Evolutionary conservation across 1,140 invertebrate genomes (phyloP), one percentile per base, ranked within the genome.

Genomic region (Liolophura sinensis): DNA sequence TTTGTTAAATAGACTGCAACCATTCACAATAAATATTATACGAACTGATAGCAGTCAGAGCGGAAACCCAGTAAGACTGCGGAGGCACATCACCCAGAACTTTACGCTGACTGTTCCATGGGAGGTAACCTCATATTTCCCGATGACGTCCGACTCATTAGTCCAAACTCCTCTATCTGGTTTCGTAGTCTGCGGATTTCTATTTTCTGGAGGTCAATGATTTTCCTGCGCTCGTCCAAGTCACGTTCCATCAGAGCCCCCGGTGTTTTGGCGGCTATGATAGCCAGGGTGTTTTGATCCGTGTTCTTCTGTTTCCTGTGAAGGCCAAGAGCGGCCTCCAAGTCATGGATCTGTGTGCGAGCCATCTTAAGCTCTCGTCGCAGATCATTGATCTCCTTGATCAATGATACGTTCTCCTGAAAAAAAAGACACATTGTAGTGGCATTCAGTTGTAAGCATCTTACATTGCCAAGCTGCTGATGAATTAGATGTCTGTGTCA

Each of bases 371-470:
- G 76, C 75, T 92, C 90, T 22, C 87, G 86, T 46, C 91, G 87
- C 25, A 93, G 75, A 64, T 87, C 87, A 78, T 92, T 93, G 25
- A 93, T 89, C 81, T 94, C 93, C 5, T 87, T 84, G 12, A 95
- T 85, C 14, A 95, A 85, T 1, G 86, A 84, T 22, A 91, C 88
- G 80, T 94, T 95, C 75, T 95, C 91, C 83, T 92, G 84, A 18
- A 88, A 81, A 31, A 68, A 64, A 66, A 70, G 67, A 68, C 25
- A 62, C 20, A 47, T 5, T 40, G 31, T 40, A 40, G 31, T 40
- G 31, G 31, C 1, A 49, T 22, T 50, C 9, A 40, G 31, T 40
- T 40, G 31, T 40, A 40, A 9, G 31, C 31, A 40, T 40, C 31
- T 40, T 9, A 40, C 9, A 40, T 3, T 3, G 9, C 31, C 3